Evolutionary conservation across 2,113 vertebrate species (phyloP), one percentile per base, ranked within the genome.

Genomic region (Coptodon rendalli): DNA sequence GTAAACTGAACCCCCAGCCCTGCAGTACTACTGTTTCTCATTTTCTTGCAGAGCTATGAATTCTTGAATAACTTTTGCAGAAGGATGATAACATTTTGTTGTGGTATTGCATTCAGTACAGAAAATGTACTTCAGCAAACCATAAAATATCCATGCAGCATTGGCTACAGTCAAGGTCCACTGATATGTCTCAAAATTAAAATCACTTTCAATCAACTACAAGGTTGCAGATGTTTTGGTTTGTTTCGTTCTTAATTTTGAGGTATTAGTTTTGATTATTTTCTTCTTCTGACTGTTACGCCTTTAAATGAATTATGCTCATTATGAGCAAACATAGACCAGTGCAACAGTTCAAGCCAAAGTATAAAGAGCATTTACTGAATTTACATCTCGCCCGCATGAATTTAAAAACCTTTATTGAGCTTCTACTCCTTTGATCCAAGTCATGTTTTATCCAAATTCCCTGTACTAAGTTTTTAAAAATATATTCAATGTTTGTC

Each of bases 41-140:
- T 76, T 68, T 81, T 61, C 80, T 68, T 6, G 8, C 61, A 36
- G 40, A 52, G 17, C 56, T 54, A 38, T 71, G 68, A 86, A 52
- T 73, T 31, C 36, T 80, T 40, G 13, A 86, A 71, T 40, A 78
- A 50, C 73, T 68, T 17, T 59, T 71, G 66, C 22, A 45, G 6
- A 52, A 50, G 82, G 10, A 6, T 57, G 11, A 9, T 31, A 73
- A 63, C 38, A 54, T 36, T 53, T 53, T 14, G 3, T 24, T 54
- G 7, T 50, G 52, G 6, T 68, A 36, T 27, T 81, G 5, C 19
- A 17, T 81, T 80, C 34, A 34, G 29, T 12, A 56, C 8, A 43
- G 22, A 40, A 81, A 14, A 80, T 3, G 17, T 43, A 19, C 17
- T 56, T 40, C 38, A 68, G 48, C 54, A 48, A 17, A 29, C 29